These are phyloP conservation scores for Zoanthus solanderi DNA, from an alignment of 92 coral and sea anemone genomes.

Conservation along the genomic window DNA sequence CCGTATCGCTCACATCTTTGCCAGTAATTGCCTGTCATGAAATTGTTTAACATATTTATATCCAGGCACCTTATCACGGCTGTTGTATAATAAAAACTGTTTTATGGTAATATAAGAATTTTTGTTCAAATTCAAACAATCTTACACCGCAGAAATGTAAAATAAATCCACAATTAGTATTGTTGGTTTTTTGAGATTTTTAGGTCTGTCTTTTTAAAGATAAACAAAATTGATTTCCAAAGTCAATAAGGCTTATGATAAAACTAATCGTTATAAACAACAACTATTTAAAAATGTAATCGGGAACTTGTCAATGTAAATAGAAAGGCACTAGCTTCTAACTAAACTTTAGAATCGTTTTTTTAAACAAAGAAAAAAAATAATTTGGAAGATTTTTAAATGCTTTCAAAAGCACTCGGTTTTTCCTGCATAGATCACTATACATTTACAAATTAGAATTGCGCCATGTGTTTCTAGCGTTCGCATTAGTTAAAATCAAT, in stretches of 20 bases:
- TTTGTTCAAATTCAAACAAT: slow-evolving; percentile 11
- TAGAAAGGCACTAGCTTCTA: not conserved
- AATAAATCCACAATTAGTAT: not conserved
- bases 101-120: not conserved
- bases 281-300: not conserved
- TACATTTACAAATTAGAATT: not conserved
- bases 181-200: not conserved
- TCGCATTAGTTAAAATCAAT: slow-evolving; percentile 18
- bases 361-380: not conserved
- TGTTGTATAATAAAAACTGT: not conserved
- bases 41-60: not conserved
- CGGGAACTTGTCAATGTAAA: not conserved
- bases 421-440: not conserved
- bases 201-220: not conserved
- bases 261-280: not conserved
- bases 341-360: not conserved
- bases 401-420: not conserved
- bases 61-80: not conserved
- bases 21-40: not conserved
- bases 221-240: not conserved
- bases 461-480: slow-evolving; percentile 14
- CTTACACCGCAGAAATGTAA: not conserved
- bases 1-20: not conserved
- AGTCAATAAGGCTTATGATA: not conserved
- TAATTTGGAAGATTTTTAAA: not conserved